Percentiles rank a stretch among this genome's conserved stretches.
Evolutionary conservation across 2,113 vertebrate species (phyloP).

Genomic region (Dendrocopos noguchii): DNA sequence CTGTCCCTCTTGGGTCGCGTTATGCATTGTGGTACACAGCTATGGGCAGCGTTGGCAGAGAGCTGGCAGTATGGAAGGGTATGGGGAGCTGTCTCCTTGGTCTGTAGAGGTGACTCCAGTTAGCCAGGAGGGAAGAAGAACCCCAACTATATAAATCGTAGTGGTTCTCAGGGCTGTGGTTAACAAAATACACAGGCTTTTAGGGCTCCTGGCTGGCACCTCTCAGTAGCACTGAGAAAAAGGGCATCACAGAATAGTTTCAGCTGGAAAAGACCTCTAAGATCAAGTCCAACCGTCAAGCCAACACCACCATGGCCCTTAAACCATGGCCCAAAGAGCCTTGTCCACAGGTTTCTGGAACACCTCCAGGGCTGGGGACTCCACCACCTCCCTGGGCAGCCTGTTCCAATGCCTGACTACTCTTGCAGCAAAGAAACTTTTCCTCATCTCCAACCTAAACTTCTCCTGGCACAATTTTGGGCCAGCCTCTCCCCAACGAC

Average conservation of each 20-base stretch:
- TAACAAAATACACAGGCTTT: not conserved
- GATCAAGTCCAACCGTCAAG: no score
- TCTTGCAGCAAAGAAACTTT: no score
- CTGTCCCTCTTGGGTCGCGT: fast-evolving
- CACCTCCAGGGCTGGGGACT: no score
- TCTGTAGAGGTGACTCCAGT: not conserved
- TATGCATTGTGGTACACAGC: fast-evolving
- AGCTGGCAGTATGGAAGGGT: fast-evolving
- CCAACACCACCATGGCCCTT: no score
- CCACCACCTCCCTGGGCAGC: no score
- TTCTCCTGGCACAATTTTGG: not conserved
- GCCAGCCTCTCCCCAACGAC: not conserved
- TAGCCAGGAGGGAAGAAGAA: not conserved
- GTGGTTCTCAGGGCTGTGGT: not conserved
- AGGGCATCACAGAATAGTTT: not conserved
- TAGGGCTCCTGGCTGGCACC: not conserved
- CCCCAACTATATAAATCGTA: not conserved
- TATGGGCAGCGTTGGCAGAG: not conserved
- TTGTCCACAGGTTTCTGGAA: no score
- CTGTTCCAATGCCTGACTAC: no score
- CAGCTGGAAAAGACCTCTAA: no score
- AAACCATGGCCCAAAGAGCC: no score
- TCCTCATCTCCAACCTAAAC: no score
- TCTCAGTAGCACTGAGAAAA: not conserved
- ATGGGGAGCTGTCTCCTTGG: not conserved